phyloP scores from a whole-genome alignment of 2,888 invertebrate genomes.

The Seira musarum region DNA sequence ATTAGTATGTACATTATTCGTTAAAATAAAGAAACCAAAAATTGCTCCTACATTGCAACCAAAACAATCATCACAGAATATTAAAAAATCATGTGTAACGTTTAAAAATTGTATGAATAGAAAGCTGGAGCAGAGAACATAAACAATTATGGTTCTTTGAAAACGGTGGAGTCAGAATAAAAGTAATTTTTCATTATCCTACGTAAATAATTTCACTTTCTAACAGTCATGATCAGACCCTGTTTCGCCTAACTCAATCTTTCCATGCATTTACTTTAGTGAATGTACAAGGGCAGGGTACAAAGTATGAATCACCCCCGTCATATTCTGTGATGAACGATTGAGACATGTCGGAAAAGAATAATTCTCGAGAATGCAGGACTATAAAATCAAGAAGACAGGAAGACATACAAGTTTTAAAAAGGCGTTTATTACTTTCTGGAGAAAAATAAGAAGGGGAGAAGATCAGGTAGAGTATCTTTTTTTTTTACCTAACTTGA shows the following conservation, averaged over 20 bases:
- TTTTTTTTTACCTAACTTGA: background rate
- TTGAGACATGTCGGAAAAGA: background rate
- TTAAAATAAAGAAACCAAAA: too few relatives aligned
- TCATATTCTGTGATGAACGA: background rate
- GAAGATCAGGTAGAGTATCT: background rate
- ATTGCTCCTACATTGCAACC: too few relatives aligned
- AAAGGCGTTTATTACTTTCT: constrained; percentile 14
- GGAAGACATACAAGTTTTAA: background rate
- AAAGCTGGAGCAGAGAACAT: too few relatives aligned
- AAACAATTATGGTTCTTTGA: too few relatives aligned
- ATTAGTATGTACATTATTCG: too few relatives aligned
- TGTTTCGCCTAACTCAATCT: background rate
- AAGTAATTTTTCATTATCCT: background rate
- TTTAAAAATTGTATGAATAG: too few relatives aligned
- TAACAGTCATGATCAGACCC: background rate
- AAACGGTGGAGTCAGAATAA: background rate
- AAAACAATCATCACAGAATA: too few relatives aligned
- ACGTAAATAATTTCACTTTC: constrained; percentile 20
- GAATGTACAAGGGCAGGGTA: background rate
- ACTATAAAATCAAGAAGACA: background rate
- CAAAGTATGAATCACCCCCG: constrained; percentile 27
- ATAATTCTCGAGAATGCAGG: background rate
- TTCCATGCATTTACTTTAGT: background rate
- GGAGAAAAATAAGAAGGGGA: background rate
- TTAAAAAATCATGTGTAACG: too few relatives aligned